These are phyloP conservation scores for Eulemur albifrons DNA, from an alignment of 2,797 vertebrate species.

Conservation along the genomic window DNA sequence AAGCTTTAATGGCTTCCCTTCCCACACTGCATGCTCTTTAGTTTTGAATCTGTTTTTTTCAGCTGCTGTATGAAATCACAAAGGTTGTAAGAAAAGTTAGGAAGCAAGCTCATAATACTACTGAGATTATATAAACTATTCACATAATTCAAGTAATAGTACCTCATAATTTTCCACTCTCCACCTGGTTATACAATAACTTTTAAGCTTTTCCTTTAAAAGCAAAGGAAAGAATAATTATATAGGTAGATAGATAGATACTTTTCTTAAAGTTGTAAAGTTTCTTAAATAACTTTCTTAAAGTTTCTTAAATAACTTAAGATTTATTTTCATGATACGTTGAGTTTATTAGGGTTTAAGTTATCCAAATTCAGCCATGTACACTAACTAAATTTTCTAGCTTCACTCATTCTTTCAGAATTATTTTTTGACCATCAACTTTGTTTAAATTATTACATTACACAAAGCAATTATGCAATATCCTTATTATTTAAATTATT, in stretches of 20 bases:
- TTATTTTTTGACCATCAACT: not conserved
- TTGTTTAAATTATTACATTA: not conserved
- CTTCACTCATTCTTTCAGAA: not conserved
- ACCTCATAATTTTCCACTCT: not conserved
- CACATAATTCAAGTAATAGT: not conserved
- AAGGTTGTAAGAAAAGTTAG: not conserved
- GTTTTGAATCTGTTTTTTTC: not conserved
- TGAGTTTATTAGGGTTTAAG: not conserved
- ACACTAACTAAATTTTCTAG: not conserved
- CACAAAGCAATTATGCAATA: not conserved
- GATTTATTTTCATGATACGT: not conserved
- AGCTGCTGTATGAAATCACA: not conserved
- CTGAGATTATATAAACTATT: not conserved
- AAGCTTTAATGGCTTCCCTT: not conserved
- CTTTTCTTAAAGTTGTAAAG: no score
- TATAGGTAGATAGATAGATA: no score
- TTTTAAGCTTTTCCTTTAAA: not conserved
- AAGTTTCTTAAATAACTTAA: not conserved
- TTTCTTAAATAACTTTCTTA: no score
- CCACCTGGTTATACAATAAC: not conserved
- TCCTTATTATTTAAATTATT: not conserved
- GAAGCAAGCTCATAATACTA: not conserved
- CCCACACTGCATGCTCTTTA: not conserved
- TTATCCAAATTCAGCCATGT: not conserved
- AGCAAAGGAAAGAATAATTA: not conserved